A percentile compares a stretch with the other conserved stretches of the same genome.
These are phyloP conservation scores for Kryphioiulus occultus DNA, from an alignment of 2,888 invertebrate species.

Conservation along the genomic window DNA sequence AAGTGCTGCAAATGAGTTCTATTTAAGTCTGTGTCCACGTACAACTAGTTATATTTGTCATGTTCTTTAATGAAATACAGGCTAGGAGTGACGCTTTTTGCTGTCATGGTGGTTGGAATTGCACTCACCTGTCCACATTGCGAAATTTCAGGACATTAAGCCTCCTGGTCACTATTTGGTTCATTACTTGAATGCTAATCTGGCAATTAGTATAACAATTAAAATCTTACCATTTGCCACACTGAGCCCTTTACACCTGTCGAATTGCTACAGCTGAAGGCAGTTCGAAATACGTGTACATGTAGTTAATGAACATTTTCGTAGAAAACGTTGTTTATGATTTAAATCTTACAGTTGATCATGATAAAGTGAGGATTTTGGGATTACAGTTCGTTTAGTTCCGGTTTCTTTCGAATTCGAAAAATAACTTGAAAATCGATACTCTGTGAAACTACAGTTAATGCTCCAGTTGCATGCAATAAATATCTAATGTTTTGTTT, in stretches of 20 bases:
- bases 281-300: not conserved
- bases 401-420: not conserved
- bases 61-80: not conserved
- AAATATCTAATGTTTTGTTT: not conserved
- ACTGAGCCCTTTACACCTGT: too few species aligned
- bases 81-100: too few species aligned
- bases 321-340: not conserved
- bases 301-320: not conserved
- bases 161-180: not conserved
- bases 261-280: too few species aligned
- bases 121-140: not conserved
- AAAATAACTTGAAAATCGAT: not conserved
- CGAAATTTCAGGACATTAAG: not conserved
- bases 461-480: not conserved
- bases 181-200: not conserved
- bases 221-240: not conserved
- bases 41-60: not conserved
- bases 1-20: not conserved
- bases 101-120: not conserved
- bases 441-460: not conserved
- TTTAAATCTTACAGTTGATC: not conserved
- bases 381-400: not conserved
- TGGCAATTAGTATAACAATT: not conserved
- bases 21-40: not conserved
- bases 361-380: not conserved